Conservation (phyloP, 2,113 vertebrate species). For the Carassius auratus region DNA sequence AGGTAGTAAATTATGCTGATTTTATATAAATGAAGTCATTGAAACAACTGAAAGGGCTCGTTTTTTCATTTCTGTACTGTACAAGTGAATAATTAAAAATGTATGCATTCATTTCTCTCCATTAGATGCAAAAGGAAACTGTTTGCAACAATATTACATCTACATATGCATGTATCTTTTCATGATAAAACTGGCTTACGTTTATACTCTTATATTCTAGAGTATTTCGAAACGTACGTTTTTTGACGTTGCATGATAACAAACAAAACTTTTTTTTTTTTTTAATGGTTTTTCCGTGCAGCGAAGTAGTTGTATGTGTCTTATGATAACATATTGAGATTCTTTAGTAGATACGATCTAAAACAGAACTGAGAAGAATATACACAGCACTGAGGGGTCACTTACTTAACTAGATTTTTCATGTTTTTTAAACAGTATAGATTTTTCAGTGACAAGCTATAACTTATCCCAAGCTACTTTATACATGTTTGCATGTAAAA, state of each 20-base stretch:
- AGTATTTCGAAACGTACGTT: not conserved
- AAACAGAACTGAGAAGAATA: not conserved
- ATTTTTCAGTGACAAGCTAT: not conserved
- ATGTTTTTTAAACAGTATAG: not conserved
- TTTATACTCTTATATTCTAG: not conserved
- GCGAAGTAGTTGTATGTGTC: not conserved
- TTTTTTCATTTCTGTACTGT: not conserved
- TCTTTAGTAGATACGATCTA: not conserved
- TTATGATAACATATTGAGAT: not conserved
- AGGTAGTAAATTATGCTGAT: not conserved
- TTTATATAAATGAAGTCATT: not conserved
- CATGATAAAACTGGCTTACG: not conserved
- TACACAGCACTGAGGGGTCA: not conserved
- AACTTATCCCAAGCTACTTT: not conserved
- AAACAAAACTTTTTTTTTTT: not conserved
- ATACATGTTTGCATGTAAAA: not conserved
- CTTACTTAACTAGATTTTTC: not conserved
- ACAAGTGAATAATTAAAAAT: not conserved
- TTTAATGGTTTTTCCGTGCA: not conserved
- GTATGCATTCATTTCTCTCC: not conserved
- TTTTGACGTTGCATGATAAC: not conserved
- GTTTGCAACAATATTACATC: not conserved
- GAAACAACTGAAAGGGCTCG: not conserved
- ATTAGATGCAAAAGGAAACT: not conserved
- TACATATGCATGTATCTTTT: not conserved